Evolutionary conservation across 2,888 invertebrate genomes (phyloP).

Genomic region (Heliconius cydno): DNA sequence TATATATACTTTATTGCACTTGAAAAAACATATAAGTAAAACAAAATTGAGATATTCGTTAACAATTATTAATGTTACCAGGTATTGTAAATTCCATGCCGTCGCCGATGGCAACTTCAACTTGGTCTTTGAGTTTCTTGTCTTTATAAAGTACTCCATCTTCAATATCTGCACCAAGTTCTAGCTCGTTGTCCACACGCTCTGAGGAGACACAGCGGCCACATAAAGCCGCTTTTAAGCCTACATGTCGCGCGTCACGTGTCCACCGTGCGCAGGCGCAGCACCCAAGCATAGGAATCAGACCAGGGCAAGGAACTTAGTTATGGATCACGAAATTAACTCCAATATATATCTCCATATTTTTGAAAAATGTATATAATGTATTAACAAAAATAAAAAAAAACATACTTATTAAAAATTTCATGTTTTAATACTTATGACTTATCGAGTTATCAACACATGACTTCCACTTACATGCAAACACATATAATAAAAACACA

Average conservation of each 20-base stretch:
- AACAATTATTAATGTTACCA: slow-evolving; percentile 80
- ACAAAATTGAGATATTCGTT: too few species aligned
- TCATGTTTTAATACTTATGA: slow-evolving; percentile 16
- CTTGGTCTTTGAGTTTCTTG: slow-evolving; percentile 93
- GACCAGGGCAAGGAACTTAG: slow-evolving; percentile 64
- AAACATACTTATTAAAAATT: slow-evolving; percentile 1
- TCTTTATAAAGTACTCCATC: slow-evolving; percentile 94
- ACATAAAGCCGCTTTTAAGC: slow-evolving; percentile 83
- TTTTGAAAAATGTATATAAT: slow-evolving; percentile 16
- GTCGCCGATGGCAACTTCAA: slow-evolving; percentile 95
- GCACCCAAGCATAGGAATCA: slow-evolving; percentile 83
- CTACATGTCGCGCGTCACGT: slow-evolving; percentile 66
- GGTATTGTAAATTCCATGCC: slow-evolving; percentile 97
- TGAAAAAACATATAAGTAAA: too few species aligned
- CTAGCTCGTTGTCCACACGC: slow-evolving; percentile 85
- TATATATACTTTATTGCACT: too few species aligned
- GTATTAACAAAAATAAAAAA: slow-evolving; percentile 2
- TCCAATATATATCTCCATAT: not conserved
- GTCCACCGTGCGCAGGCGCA: slow-evolving; percentile 64
- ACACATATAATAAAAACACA: slow-evolving; percentile 32
- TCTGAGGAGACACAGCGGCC: slow-evolving; percentile 88
- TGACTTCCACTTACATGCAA: slow-evolving; percentile 40
- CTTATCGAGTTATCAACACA: slow-evolving; percentile 27
- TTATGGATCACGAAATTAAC: slow-evolving; percentile 30
- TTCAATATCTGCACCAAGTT: slow-evolving; percentile 87